Percentiles rank a stretch among this genome's conserved stretches.
These are phyloP conservation scores for Brachystomella parvula DNA, from an alignment of 1,140 invertebrate genomes.

Conservation along the genomic window DNA sequence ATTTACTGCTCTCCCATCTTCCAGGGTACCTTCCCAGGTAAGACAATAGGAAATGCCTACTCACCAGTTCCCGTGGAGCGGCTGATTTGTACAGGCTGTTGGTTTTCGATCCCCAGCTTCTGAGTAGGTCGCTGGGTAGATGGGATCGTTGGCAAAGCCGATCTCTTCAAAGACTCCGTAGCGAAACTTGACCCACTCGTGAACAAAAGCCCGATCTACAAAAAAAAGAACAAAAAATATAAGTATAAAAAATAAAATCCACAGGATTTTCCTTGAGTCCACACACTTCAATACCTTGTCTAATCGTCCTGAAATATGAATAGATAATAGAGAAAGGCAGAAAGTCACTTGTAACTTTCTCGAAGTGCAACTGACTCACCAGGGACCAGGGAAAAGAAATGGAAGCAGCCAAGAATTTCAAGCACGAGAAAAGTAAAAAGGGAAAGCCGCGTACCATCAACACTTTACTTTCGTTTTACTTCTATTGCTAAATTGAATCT, in stretches of 20 bases:
- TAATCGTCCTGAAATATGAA: conserved; percentile 18
- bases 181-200: conserved; percentile 58
- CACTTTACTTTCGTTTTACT: not conserved
- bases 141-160: conserved; percentile 51
- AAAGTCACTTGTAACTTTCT: not conserved
- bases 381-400: not conserved
- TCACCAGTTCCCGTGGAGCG: conserved; percentile 45
- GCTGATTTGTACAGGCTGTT: conserved; percentile 48
- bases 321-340: conserved; percentile 10
- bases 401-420: not conserved
- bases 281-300: conserved; percentile 16
- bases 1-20: not conserved
- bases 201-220: conserved; percentile 50
- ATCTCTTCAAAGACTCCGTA: conserved; percentile 64
- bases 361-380: not conserved
- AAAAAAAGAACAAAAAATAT: conserved; percentile 13
- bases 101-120: conserved; percentile 40
- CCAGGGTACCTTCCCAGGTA: not conserved
- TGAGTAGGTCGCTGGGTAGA: conserved; percentile 47
- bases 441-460: not conserved
- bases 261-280: conserved; percentile 1
- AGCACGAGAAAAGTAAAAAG: not conserved
- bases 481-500: not conserved
- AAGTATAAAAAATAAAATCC: conserved; percentile 6
- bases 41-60: conserved; percentile 16